These are phyloP conservation scores for Musca domestica DNA, from an alignment of 1,140 invertebrate species.

Conservation along the genomic window DNA sequence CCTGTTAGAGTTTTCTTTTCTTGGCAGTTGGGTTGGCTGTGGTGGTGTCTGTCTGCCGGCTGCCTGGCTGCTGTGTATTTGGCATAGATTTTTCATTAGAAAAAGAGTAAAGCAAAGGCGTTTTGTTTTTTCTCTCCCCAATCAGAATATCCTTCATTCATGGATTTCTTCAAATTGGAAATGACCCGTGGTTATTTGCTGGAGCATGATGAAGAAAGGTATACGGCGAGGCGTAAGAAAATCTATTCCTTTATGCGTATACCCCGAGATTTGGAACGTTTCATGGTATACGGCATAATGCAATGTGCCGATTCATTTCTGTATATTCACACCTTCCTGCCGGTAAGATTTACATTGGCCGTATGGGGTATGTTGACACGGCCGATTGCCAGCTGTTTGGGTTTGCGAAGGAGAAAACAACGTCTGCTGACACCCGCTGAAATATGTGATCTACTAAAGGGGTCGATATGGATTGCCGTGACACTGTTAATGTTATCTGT, in stretches of 20 bases:
- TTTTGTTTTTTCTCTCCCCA: too few species aligned
- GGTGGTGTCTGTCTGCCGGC: too few species aligned
- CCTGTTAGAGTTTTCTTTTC: too few species aligned
- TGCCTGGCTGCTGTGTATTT: too few species aligned
- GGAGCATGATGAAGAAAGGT: conserved; percentile 92
- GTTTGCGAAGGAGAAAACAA: conserved; percentile 59
- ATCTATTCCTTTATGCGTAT: conserved; percentile 98
- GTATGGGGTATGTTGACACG: conserved; percentile 75
- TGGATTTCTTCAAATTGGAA: conserved; percentile 64
- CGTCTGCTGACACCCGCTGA: conserved; percentile 81
- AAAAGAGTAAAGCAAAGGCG: too few species aligned
- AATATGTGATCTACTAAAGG: conserved; percentile 95
- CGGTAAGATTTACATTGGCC: conserved; percentile 85
- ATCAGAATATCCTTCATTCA: conserved; percentile 26
- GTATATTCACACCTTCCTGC: conserved; percentile 97
- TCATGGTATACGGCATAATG: conserved; percentile 95
- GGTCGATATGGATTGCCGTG: conserved; percentile 80
- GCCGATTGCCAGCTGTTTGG: conserved; percentile 69
- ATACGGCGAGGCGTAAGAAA: conserved; percentile 89
- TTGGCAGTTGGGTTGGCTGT: too few species aligned
- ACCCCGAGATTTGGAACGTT: conserved; percentile 87
- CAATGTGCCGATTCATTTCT: conserved; percentile 98
- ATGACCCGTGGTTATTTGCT: conserved; percentile 86
- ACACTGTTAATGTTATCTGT: conserved; percentile 84
- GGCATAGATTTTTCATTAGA: too few species aligned